These are phyloP conservation scores for Heliconius himera DNA, from an alignment of 1,140 invertebrate species.

Conservation along the genomic window DNA sequence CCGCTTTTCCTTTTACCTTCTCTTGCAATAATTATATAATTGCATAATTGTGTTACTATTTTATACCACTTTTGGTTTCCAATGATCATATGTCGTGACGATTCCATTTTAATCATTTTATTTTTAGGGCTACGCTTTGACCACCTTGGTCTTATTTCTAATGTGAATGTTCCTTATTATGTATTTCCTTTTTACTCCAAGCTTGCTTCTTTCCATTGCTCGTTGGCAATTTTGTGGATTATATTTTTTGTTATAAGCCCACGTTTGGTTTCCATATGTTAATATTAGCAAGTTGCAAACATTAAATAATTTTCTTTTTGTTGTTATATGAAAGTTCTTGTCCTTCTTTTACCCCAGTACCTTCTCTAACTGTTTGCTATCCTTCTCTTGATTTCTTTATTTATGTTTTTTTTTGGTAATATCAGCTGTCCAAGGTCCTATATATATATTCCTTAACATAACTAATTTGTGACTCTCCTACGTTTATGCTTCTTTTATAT, in stretches of 20 bases:
- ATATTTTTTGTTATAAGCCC: background rate
- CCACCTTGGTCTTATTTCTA: background rate
- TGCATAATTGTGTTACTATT: background rate
- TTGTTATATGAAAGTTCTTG: too few relatives aligned
- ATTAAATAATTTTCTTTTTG: too few relatives aligned
- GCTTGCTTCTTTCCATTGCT: conserved; percentile 20
- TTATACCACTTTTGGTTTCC: conserved; percentile 20
- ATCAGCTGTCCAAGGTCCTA: background rate
- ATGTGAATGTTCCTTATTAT: background rate
- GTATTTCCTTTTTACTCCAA: background rate
- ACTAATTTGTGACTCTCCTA: too few relatives aligned
- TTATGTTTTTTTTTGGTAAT: conserved; percentile 1
- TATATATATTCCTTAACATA: too few relatives aligned
- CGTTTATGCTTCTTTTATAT: too few relatives aligned
- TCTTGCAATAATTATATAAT: too few relatives aligned
- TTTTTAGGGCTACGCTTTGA: conserved; percentile 4
- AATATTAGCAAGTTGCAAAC: too few relatives aligned
- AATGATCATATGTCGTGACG: conserved; percentile 3
- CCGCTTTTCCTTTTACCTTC: too few relatives aligned
- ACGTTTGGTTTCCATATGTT: too few relatives aligned
- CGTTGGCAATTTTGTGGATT: background rate
- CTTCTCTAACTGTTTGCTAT: too few relatives aligned
- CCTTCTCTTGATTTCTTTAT: background rate
- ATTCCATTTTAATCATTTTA: conserved; percentile 29
- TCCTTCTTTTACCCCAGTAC: too few relatives aligned